A percentile compares a stretch with the other conserved stretches of the same genome.
phyloP scores from a whole-genome alignment of 2,797 vertebrate species.

The Siniperca undulata region DNA sequence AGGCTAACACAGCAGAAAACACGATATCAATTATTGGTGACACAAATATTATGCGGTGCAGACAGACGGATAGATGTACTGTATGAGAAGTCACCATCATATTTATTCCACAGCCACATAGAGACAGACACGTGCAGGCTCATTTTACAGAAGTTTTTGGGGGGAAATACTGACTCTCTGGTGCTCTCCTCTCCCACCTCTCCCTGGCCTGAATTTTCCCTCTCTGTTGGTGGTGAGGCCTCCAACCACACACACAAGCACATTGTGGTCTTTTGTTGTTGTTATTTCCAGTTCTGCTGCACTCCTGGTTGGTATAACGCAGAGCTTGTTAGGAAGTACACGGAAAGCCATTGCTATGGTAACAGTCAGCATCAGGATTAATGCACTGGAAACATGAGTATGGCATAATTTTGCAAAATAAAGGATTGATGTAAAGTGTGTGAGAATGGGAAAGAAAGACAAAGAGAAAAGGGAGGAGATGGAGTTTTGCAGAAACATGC shows the following conservation, averaged over 20 bases:
- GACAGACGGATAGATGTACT: not conserved
- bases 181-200: conserved; percentile 16
- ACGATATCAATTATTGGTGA: not conserved
- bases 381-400: conserved; percentile 24
- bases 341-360: conserved; percentile 42
- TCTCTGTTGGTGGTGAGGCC: conserved; percentile 33
- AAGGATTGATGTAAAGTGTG: conserved; percentile 11
- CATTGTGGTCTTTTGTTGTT: conserved; percentile 46
- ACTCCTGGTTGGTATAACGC: conserved; percentile 29
- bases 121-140: conserved; percentile 21
- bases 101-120: conserved; percentile 3
- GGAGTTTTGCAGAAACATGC: not conserved
- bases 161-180: conserved; percentile 35
- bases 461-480: not conserved
- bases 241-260: conserved; percentile 21
- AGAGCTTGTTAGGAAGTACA: conserved; percentile 35
- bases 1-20: not conserved
- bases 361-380: conserved; percentile 28
- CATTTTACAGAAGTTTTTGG: conserved; percentile 35
- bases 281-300: conserved; percentile 54
- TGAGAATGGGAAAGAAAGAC: not conserved
- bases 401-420: not conserved
- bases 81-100: not conserved
- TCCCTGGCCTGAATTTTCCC: conserved; percentile 15
- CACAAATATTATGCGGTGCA: not conserved